phyloP scores from a whole-genome alignment of 2,797 vertebrate species.

The Diplodus puntazzo region DNA sequence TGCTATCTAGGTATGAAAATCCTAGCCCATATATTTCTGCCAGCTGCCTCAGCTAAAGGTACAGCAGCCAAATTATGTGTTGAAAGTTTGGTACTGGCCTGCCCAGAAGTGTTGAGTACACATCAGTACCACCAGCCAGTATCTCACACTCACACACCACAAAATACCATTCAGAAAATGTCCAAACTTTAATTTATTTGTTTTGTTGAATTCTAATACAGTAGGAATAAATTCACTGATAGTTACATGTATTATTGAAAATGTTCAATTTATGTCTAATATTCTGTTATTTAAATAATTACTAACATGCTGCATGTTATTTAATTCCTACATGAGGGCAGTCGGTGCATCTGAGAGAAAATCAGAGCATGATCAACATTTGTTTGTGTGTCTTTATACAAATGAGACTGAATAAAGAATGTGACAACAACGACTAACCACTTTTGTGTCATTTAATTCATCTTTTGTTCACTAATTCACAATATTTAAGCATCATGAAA shows the following conservation, averaged over 20 bases:
- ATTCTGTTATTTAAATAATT: not conserved
- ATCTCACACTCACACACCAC: not conserved
- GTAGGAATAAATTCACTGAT: constrained; percentile 1
- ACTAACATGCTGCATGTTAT: constrained; percentile 3
- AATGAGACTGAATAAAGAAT: constrained; percentile 63
- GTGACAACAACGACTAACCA: constrained; percentile 26
- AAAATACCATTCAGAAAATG: constrained; percentile 1
- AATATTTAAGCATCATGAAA: constrained; percentile 16
- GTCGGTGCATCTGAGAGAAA: constrained; percentile 5
- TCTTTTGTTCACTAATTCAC: constrained; percentile 38
- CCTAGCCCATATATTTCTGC: not conserved
- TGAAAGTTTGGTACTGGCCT: not conserved
- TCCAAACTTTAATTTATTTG: not conserved
- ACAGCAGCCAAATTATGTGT: constrained; percentile 14
- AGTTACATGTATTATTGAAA: constrained; percentile 10
- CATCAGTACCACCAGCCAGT: constrained; percentile 11
- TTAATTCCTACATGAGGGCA: not conserved
- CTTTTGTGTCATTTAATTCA: constrained; percentile 48
- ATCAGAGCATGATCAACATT: not conserved
- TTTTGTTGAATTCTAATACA: constrained; percentile 22
- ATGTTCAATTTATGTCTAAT: not conserved
- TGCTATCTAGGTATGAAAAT: constrained; percentile 22
- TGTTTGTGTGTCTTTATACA: constrained; percentile 41
- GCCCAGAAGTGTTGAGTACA: not conserved
- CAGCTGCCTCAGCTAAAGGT: constrained; percentile 10